phyloP scores from a whole-genome alignment of 2,888 invertebrate genomes.

The Netelia inedita region DNA sequence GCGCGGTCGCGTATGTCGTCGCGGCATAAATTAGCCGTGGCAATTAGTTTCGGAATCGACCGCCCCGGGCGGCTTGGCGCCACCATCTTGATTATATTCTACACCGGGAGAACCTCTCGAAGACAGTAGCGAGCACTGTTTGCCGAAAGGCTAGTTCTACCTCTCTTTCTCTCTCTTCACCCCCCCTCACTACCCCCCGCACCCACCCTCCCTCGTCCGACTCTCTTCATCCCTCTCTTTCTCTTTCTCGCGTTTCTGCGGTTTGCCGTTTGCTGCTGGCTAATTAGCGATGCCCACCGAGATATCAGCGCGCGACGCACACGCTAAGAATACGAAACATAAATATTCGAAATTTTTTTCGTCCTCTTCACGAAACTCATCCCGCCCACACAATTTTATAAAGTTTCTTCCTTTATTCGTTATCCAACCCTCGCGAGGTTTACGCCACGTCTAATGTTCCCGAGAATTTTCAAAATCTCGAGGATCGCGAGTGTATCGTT shows the following conservation, averaged over 20 bases:
- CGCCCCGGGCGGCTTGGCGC: slow-evolving; percentile 84
- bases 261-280: slow-evolving; percentile 76
- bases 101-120: slow-evolving; percentile 72
- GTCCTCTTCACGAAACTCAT: slow-evolving; percentile 57
- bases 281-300: slow-evolving; percentile 85
- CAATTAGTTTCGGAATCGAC: slow-evolving; percentile 85
- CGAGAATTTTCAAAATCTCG: slow-evolving; percentile 25
- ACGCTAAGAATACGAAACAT: slow-evolving; percentile 84
- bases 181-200: background rate
- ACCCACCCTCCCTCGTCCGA: background rate
- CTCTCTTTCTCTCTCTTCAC: slow-evolving; percentile 35
- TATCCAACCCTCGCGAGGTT: background rate
- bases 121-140: slow-evolving; percentile 85
- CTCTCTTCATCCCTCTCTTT: slow-evolving; percentile 4
- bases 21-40: slow-evolving; percentile 84
- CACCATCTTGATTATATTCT: slow-evolving; percentile 84
- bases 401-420: slow-evolving; percentile 22
- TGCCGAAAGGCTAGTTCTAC: slow-evolving; percentile 81
- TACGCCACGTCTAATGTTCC: slow-evolving; percentile 33
- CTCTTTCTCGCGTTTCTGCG: slow-evolving; percentile 34
- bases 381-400: slow-evolving; percentile 67
- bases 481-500: background rate
- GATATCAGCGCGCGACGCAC: slow-evolving; percentile 82
- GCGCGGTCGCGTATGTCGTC: slow-evolving; percentile 72
- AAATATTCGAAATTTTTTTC: slow-evolving; percentile 83